A percentile compares a stretch with the other conserved stretches of the same genome.
Conservation (phyloP, 2,888 invertebrate genomes). For the Aleiodes alternator region DNA sequence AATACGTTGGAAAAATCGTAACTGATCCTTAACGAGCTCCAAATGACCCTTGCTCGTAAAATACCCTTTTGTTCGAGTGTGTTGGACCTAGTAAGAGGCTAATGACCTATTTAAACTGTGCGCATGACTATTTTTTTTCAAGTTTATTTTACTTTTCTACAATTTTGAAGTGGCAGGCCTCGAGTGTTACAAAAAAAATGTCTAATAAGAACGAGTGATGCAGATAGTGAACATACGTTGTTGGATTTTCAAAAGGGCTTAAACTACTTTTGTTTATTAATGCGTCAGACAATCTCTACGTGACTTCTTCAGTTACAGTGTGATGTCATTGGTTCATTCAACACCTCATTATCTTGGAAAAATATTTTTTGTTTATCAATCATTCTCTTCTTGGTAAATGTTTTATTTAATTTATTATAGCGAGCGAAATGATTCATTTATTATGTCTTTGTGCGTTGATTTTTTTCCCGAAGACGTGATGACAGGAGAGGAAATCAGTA, state of each 20-base stretch:
- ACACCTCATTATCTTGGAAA: background rate
- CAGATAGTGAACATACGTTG: background rate
- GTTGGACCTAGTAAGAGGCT: conserved; percentile 22
- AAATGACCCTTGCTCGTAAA: conserved; percentile 31
- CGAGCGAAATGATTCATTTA: no score
- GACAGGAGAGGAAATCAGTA: background rate
- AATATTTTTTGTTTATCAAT: background rate
- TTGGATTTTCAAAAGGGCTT: background rate
- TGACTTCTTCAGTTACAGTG: conserved; percentile 2
- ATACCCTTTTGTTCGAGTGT: conserved; percentile 25
- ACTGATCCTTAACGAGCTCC: conserved; percentile 31
- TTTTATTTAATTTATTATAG: no score
- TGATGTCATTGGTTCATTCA: conserved; percentile 8
- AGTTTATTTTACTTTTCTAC: background rate
- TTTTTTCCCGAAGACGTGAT: background rate
- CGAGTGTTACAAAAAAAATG: background rate
- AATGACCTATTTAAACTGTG: conserved; percentile 31
- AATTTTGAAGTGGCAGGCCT: background rate
- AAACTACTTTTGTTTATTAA: conserved; percentile 4
- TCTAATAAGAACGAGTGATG: conserved; percentile 3
- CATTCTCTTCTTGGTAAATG: background rate
- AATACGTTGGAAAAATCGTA: conserved; percentile 13
- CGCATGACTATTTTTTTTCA: conserved; percentile 10
- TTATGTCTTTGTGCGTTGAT: background rate
- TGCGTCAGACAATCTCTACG: conserved; percentile 24